Evolutionary conservation across 37 sponge, comb jelly and placozoan species (phyloP).

Genomic region (Beroe ovata): DNA sequence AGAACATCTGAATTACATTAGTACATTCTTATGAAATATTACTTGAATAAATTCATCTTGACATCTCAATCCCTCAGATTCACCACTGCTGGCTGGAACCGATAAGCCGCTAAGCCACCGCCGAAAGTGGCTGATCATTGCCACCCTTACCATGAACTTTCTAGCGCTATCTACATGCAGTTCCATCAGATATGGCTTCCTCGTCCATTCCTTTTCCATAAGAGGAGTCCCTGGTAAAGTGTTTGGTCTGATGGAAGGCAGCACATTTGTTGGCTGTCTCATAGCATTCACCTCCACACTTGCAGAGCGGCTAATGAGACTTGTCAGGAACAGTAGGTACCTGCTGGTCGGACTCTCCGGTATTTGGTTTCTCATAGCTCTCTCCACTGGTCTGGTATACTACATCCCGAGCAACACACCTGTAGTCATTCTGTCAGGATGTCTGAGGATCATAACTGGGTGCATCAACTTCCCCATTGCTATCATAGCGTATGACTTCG

Average conservation of each 20-base stretch:
- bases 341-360: background rate
- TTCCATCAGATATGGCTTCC: conserved; percentile 36
- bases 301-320: conserved; percentile 1
- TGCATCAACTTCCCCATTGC: background rate
- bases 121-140: conserved; percentile 18
- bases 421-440: background rate
- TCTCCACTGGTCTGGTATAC: conserved; percentile 3
- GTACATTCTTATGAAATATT: no score
- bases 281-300: background rate
- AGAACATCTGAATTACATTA: no score
- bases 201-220: conserved; percentile 13
- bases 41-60: no score
- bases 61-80: no score
- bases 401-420: background rate
- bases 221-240: background rate
- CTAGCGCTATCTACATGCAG: background rate
- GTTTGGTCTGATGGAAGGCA: background rate
- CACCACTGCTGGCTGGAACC: no score
- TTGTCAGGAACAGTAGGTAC: background rate
- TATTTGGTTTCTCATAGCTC: background rate
- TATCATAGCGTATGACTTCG: conserved; percentile 5
- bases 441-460: background rate
- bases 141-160: background rate
- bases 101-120: background rate
- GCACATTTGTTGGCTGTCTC: background rate